These are phyloP conservation scores for Petrocephalus microphthalmus DNA, from an alignment of 2,113 vertebrate species.

Conservation along the genomic window DNA sequence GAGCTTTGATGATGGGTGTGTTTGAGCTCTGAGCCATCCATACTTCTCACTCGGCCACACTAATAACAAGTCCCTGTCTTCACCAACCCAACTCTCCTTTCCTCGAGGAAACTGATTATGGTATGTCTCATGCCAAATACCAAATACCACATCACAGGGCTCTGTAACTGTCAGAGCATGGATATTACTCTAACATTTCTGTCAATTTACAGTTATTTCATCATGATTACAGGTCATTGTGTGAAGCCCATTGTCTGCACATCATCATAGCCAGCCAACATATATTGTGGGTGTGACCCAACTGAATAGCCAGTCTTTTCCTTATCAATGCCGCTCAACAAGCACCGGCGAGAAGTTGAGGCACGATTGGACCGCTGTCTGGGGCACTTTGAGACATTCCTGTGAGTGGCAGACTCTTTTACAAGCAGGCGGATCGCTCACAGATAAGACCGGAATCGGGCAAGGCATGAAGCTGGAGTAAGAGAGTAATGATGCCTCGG, in stretches of 20 bases:
- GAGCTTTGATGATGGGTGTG: not conserved
- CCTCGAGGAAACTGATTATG: not conserved
- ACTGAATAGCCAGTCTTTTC: not conserved
- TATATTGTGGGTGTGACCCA: not conserved
- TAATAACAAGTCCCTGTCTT: not conserved
- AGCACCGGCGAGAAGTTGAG: not conserved
- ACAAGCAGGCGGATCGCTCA: not conserved
- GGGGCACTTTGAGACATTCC: not conserved
- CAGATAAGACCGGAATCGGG: not conserved
- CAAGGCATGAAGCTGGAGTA: not conserved
- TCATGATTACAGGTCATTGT: not conserved
- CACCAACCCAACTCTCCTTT: not conserved
- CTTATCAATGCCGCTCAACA: not conserved
- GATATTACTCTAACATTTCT: not conserved
- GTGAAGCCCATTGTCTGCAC: not conserved
- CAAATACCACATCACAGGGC: not conserved
- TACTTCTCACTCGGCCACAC: not conserved
- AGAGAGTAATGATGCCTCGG: constrained; percentile 11
- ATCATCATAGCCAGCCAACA: not conserved
- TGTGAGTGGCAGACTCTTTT: not conserved
- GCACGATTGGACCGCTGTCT: not conserved
- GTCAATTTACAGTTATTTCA: not conserved
- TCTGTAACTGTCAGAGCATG: not conserved
- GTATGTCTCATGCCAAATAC: not conserved
- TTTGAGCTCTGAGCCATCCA: not conserved